These are phyloP conservation scores for Panthera leo DNA, from an alignment of 2,113 vertebrate genomes.

Conservation along the genomic window DNA sequence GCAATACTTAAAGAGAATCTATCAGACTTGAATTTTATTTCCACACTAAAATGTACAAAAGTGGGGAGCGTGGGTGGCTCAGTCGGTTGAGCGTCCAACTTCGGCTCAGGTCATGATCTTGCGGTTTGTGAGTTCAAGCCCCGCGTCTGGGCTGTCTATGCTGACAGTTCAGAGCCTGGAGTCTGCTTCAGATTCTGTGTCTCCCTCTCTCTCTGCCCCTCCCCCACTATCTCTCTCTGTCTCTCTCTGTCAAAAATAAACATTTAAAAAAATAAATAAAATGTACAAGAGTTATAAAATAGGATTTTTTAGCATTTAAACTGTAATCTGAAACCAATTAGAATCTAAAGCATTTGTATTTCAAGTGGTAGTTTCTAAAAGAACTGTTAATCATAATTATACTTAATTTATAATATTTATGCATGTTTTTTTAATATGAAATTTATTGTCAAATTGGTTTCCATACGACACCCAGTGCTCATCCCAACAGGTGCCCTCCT, in stretches of 20 bases:
- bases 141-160: accelerated
- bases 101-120: too few relatives aligned
- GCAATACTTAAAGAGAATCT: background rate
- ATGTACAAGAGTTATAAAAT: background rate
- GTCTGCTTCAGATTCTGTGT: too few relatives aligned
- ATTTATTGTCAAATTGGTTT: too few relatives aligned
- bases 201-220: too few relatives aligned
- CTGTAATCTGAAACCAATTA: background rate
- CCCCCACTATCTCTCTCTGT: too few relatives aligned
- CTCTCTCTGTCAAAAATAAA: too few relatives aligned
- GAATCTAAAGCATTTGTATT: background rate
- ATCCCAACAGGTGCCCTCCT: too few relatives aligned
- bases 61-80: background rate
- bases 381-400: background rate
- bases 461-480: too few relatives aligned
- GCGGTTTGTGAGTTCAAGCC: too few relatives aligned
- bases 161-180: too few relatives aligned
- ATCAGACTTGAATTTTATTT: background rate
- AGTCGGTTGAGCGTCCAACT: too few relatives aligned
- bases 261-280: background rate
- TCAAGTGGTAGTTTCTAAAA: background rate
- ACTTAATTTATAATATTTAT: background rate
- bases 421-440: too few relatives aligned
- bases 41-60: background rate
- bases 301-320: background rate